Percentiles rank a stretch among this genome's conserved stretches.
phyloP scores from a whole-genome alignment of 2,888 invertebrate species.

The Chymomyza procnemis region DNA sequence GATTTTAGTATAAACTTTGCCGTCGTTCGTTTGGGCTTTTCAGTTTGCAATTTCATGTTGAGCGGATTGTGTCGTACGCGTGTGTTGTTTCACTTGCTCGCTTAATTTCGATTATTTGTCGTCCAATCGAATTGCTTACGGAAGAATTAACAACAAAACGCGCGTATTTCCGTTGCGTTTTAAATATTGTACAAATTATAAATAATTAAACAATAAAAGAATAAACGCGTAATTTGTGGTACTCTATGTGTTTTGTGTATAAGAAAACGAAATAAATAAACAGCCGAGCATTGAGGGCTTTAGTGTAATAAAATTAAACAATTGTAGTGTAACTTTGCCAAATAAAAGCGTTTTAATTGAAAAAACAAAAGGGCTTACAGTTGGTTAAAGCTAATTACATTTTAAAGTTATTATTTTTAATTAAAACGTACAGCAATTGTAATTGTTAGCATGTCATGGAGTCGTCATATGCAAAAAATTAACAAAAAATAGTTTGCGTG shows the following conservation, averaged over 20 bases:
- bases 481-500: neutral
- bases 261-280: neutral
- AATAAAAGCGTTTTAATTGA: neutral
- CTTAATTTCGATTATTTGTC: neutral
- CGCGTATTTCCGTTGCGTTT: slow-evolving; percentile 9
- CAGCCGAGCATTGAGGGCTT: neutral
- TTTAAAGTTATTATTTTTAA: neutral
- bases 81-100: neutral
- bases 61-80: neutral
- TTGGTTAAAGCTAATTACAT: neutral
- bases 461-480: neutral
- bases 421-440: neutral
- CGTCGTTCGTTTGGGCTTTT: neutral
- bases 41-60: slow-evolving; percentile 13
- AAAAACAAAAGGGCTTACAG: neutral
- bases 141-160: neutral
- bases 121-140: neutral
- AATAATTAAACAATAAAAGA: neutral
- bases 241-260: neutral
- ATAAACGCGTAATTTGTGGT: neutral
- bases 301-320: neutral
- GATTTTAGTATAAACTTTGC: neutral
- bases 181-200: neutral
- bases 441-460: neutral
- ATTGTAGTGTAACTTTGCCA: neutral